phyloP scores from a whole-genome alignment of 53 echinoderm and acorn worm genomes.

The Paracentrotus lividus region DNA sequence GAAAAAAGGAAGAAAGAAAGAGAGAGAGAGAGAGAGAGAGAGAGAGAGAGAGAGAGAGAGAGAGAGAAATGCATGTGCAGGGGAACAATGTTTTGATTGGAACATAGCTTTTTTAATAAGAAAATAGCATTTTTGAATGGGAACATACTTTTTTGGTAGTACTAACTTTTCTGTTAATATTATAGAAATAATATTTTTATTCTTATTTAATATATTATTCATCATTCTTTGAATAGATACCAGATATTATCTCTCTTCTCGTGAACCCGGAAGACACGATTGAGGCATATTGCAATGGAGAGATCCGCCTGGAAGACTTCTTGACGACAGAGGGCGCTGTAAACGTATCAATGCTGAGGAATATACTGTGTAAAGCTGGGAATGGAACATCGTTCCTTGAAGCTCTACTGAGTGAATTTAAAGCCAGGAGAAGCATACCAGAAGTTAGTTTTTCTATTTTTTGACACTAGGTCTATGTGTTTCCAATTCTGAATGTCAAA shows the following conservation, averaged over 20 bases:
- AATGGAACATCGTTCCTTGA: constrained; percentile 32
- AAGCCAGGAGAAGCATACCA: background rate
- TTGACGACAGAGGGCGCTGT: background rate
- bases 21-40: background rate
- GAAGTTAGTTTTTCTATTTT: background rate
- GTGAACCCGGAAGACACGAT: background rate
- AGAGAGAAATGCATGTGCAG: no score
- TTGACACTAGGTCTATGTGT: no score
- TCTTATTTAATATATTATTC: background rate
- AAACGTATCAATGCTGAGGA: background rate
- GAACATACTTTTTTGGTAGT: no score
- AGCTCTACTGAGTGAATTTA: constrained; percentile 1
- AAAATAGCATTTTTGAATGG: no score
- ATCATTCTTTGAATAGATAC: background rate
- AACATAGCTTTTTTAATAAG: no score
- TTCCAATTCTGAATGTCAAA: no score
- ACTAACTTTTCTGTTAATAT: background rate
- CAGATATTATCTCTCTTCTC: background rate
- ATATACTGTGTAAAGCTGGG: background rate
- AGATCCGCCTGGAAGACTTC: background rate
- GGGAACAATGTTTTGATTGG: no score
- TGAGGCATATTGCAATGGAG: constrained; percentile 19
- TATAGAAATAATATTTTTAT: background rate
- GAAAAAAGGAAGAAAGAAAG: background rate
- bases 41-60: background rate